Conservation (phyloP, 1,140 invertebrate species). For the Coenobita brevimanus region DNA sequence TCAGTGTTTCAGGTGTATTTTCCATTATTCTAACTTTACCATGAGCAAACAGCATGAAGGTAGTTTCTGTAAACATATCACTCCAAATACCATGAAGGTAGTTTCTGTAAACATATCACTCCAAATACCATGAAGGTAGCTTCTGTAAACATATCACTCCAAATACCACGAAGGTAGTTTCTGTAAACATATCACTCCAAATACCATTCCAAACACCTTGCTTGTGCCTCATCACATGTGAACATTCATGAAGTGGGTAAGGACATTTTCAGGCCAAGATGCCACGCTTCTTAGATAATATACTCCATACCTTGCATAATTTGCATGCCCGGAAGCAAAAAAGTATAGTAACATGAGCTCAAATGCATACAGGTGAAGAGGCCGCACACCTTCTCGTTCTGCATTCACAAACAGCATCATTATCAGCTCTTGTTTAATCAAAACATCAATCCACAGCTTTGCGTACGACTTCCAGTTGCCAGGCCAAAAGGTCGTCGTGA, state of each 20-base stretch:
- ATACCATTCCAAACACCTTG: no score
- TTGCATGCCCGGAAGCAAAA: constrained; percentile 23
- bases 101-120: no score
- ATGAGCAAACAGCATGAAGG: not conserved
- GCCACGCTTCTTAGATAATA: constrained; percentile 11
- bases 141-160: constrained; percentile 39
- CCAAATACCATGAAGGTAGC: constrained; percentile 30
- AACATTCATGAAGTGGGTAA: no score
- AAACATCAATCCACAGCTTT: no score
- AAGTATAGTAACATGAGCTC: constrained; percentile 24
- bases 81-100: no score
- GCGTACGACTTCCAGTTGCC: not conserved
- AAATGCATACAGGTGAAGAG: constrained; percentile 13
- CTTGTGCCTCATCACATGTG: no score
- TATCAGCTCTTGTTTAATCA: constrained; percentile 26
- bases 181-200: no score
- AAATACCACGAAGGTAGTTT: no score
- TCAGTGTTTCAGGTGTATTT: constrained; percentile 29
- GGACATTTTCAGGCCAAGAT: not conserved
- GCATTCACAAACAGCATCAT: constrained; percentile 13
- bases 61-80: no score
- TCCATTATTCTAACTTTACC: constrained; percentile 12
- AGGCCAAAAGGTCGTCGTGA: no score
- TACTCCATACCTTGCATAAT: no score
- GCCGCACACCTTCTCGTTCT: constrained; percentile 16